Evolutionary conservation across 2,797 vertebrate genomes (phyloP).

Genomic region (Lepus oiostolus): DNA sequence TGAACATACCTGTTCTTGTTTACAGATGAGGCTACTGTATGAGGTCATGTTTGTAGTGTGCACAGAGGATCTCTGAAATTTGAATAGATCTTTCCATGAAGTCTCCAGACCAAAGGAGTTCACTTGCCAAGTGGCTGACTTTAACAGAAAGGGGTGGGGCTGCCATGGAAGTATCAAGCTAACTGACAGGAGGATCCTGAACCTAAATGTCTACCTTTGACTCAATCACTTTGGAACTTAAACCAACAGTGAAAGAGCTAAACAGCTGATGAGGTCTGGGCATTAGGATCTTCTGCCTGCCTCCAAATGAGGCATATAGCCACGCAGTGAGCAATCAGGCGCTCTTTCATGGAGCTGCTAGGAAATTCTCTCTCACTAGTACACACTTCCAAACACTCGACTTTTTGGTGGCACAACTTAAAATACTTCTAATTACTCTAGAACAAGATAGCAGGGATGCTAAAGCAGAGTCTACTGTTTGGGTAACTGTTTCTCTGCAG

Average conservation of each 20-base stretch:
- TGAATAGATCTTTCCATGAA: neutral
- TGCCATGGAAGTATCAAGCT: neutral
- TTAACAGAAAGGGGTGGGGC: neutral
- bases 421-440: neutral
- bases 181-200: neutral
- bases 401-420: neutral
- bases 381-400: neutral
- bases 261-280: neutral
- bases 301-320: neutral
- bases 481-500: neutral
- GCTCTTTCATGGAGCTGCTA: neutral
- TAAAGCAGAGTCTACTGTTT: neutral
- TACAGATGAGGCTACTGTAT: neutral
- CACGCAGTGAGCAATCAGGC: neutral
- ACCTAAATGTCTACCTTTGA: neutral
- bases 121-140: neutral
- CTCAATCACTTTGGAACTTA: neutral
- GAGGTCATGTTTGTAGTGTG: slow-evolving; percentile 8
- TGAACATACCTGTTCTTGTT: neutral
- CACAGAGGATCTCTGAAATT: slow-evolving; percentile 35
- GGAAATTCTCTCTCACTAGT: neutral
- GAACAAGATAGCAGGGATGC: neutral
- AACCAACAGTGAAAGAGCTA: slow-evolving; percentile 3
- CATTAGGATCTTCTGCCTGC: neutral
- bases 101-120: neutral